Evolutionary conservation across 1,140 invertebrate species (phyloP).

Genomic region (Rhynchophorus ferrugineus): DNA sequence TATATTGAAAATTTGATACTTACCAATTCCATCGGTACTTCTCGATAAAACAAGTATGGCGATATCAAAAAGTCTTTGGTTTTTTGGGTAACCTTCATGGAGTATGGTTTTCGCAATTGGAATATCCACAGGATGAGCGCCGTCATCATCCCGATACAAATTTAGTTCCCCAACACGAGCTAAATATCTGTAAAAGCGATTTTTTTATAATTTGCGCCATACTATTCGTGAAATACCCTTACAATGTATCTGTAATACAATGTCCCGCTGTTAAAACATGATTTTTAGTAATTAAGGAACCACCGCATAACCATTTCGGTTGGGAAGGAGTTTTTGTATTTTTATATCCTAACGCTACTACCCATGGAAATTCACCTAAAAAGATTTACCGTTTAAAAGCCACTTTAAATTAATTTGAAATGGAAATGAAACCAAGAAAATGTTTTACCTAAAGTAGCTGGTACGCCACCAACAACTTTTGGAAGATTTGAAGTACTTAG

Average conservation of each 20-base stretch:
- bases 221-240: slow-evolving; percentile 31
- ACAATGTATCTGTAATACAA: slow-evolving; percentile 61
- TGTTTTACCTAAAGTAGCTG: slow-evolving; percentile 34
- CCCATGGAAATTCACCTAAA: slow-evolving; percentile 64
- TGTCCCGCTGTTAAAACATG: slow-evolving; percentile 80
- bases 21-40: slow-evolving; percentile 13
- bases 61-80: slow-evolving; percentile 65
- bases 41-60: slow-evolving; percentile 57
- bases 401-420: neutral
- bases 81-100: slow-evolving; percentile 60
- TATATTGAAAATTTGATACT: too few species aligned
- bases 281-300: slow-evolving; percentile 61
- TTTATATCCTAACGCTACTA: slow-evolving; percentile 59
- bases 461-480: slow-evolving; percentile 42
- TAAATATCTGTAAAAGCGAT: slow-evolving; percentile 46
- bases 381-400: slow-evolving; percentile 2
- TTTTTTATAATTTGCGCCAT: neutral
- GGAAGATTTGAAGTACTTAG: slow-evolving; percentile 30
- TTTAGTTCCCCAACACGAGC: slow-evolving; percentile 68
- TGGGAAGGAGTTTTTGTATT: slow-evolving; percentile 41
- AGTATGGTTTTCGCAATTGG: slow-evolving; percentile 49
- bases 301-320: slow-evolving; percentile 66
- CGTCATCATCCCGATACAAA: slow-evolving; percentile 52
- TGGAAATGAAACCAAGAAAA: slow-evolving; percentile 4
- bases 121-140: slow-evolving; percentile 55